phyloP scores from a whole-genome alignment of 2,888 invertebrate species.

The Drosophila testacea region DNA sequence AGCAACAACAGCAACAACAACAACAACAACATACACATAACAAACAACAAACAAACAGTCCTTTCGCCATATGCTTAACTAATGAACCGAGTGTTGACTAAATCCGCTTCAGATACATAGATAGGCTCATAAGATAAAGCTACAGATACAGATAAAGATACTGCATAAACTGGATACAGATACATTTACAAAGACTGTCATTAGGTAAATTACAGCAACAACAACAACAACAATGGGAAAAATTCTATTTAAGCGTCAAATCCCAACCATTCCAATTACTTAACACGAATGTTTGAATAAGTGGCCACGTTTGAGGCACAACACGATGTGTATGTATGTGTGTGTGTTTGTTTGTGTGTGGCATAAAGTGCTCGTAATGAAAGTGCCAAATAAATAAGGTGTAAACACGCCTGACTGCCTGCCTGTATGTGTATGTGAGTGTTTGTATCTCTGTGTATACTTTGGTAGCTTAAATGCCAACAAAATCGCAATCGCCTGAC shows the following conservation, averaged over 20 bases:
- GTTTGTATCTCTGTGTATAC: conserved; percentile 25
- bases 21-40: background rate
- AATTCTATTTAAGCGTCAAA: conserved; percentile 36
- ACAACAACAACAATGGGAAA: conserved; percentile 1
- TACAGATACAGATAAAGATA: conserved; percentile 2
- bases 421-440: conserved; percentile 8
- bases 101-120: conserved; percentile 36
- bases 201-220: conserved; percentile 35
- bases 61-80: conserved; percentile 52
- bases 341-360: background rate
- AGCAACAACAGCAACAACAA: conserved; percentile 10
- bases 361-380: conserved; percentile 48
- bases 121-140: conserved; percentile 35
- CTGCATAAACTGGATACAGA: background rate
- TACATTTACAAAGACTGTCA: conserved; percentile 20
- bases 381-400: conserved; percentile 72
- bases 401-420: conserved; percentile 39
- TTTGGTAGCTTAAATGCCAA: conserved; percentile 58
- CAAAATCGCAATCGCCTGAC: conserved; percentile 67
- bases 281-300: conserved; percentile 65
- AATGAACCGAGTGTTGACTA: conserved; percentile 47
- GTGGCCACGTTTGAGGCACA: conserved; percentile 49
- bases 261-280: conserved; percentile 71
- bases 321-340: background rate
- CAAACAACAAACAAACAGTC: conserved; percentile 14